A percentile compares a stretch with the other conserved stretches of the same genome.
Evolutionary conservation across 2,888 invertebrate species (phyloP).

Genomic region (Altica lythri): DNA sequence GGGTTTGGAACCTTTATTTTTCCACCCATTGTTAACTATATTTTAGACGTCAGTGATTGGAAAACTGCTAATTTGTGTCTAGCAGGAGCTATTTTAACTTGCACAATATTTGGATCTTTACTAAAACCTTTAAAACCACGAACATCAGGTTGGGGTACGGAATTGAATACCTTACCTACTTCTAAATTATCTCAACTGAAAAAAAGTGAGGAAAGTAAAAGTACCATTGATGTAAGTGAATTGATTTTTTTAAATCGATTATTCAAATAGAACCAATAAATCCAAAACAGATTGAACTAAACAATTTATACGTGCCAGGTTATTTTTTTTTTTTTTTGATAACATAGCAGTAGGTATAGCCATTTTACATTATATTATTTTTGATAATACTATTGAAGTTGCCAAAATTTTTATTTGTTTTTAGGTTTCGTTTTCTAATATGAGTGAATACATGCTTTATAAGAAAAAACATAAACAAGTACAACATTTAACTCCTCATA

Average conservation of each 20-base stretch:
- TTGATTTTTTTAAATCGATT: no score
- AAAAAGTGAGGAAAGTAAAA: conserved; percentile 58
- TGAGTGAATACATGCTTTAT: neutral
- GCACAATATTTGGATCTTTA: conserved; percentile 83
- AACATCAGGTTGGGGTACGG: no score
- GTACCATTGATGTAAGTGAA: conserved; percentile 41
- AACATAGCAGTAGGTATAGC: no score
- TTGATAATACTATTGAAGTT: no score
- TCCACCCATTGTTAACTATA: conserved; percentile 82
- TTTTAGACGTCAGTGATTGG: conserved; percentile 83
- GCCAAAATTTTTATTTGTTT: neutral
- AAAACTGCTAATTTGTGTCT: conserved; percentile 87
- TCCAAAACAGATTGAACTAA: no score
- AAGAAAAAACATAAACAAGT: conserved; percentile 52
- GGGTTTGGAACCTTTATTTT: conserved; percentile 95
- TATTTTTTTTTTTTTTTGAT: no score
- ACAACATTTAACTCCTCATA: conserved; percentile 66
- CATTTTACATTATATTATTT: no score
- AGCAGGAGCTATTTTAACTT: conserved; percentile 88
- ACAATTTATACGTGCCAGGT: no score
- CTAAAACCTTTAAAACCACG: conserved; percentile 79
- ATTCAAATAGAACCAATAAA: no score
- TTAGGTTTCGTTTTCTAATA: conserved; percentile 1
- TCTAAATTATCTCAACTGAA: no score
- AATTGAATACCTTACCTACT: no score